Evolutionary conservation across 2,113 vertebrate genomes (phyloP), one percentile per base, ranked within the genome.

Genomic region (Petrocephalus microphthalmus): DNA sequence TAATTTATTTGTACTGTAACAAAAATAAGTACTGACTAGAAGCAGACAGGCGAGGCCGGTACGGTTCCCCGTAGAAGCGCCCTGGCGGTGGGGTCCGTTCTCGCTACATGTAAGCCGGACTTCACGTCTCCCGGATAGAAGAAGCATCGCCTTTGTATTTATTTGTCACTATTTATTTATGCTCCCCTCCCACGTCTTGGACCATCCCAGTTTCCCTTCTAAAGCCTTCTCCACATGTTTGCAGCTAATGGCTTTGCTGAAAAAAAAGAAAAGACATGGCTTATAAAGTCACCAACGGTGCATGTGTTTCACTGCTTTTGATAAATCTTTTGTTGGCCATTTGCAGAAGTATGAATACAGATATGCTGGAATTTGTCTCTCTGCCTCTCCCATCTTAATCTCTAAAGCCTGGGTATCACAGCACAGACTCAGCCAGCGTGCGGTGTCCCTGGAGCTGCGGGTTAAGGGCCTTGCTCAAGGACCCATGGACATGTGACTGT

Each of bases 161-260:
- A 84, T 84, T 78, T 78, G 37, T 42, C 13, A 84, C 49, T 49
- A 29, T 84, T 84, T 84, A 52, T 84, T 84, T 84, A 84, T 84
- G 47, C 82, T 52, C n/a, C 45, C 4, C 5, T 49, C 20, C 82
- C 42, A n/a, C 11, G 47, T n/a, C 3, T n/a, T 25, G 82, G 45
- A 45, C 49, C 82, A 84, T n/a, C 5, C 4, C 19, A 51, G 45
- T 52, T 84, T 29, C 47, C 47, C 13, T 49, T 84, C 2, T 15
- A 6, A 84, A n/a, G 19, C 8, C 7, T 51, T 84, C 22, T 84
- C 22, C 7, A 84, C 17, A 81, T 20, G 47, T 49, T 45, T 83
- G 47, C 45, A 49, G 29, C 29, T 25, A 78, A 51, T 25, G n/a
- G 4, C 82, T 84, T 49, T 20, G 29, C 13, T 37, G 19, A n/a